Conservation (phyloP, 2,113 vertebrate genomes). For the Etia nguti region DNA sequence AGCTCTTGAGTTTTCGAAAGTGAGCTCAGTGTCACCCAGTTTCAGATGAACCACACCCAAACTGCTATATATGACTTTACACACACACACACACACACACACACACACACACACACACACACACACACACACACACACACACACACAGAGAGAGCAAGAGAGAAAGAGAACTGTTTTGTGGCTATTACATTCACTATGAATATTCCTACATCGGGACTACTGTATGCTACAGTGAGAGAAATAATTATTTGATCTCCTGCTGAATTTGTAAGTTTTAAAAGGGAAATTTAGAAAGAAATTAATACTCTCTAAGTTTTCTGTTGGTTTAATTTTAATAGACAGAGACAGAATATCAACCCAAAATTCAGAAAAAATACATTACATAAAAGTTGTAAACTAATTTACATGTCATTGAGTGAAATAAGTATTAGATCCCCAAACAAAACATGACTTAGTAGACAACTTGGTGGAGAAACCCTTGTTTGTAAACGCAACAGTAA, state of each 20-base stretch:
- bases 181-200: neutral
- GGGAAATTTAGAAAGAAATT: neutral
- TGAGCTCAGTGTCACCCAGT: constrained; percentile 4
- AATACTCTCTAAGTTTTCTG: neutral
- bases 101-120: neutral
- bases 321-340: neutral
- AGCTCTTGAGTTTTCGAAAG: neutral
- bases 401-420: neutral
- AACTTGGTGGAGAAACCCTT: neutral
- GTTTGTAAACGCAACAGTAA: neutral
- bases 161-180: neutral
- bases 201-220: neutral
- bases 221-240: neutral
- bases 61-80: neutral
- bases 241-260: neutral
- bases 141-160: neutral
- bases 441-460: neutral
- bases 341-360: neutral
- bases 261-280: neutral
- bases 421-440: neutral
- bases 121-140: too few species aligned
- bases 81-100: neutral
- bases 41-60: constrained; percentile 20
- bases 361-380: neutral
- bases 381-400: neutral